Conservation (phyloP, 2,113 vertebrate genomes). For the Nannospalax galili region DNA sequence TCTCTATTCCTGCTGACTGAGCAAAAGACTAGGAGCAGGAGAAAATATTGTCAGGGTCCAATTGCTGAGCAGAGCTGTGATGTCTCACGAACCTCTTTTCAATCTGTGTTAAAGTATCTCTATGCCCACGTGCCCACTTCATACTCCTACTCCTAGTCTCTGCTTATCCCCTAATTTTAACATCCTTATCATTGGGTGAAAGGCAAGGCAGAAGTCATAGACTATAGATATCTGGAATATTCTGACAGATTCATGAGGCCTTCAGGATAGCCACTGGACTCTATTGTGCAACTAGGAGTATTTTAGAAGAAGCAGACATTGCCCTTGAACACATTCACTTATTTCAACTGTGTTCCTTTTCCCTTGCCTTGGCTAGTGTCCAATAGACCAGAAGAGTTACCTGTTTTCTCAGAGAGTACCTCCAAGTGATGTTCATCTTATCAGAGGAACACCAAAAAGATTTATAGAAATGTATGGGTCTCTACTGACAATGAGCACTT, state of each 20-base stretch:
- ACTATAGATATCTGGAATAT: neutral
- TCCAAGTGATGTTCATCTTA: neutral
- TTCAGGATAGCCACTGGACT: neutral
- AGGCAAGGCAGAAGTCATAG: neutral
- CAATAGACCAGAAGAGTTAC: neutral
- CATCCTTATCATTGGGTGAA: neutral
- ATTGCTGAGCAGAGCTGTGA: neutral
- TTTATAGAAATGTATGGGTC: neutral
- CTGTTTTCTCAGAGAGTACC: neutral
- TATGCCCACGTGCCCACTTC: fast-evolving
- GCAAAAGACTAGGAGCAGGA: fast-evolving
- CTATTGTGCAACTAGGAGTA: neutral
- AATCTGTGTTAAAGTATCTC: no score
- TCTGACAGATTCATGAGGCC: neutral
- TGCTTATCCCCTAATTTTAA: neutral
- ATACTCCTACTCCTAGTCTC: no score
- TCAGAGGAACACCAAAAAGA: neutral
- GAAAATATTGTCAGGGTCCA: fast-evolving
- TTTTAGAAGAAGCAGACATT: neutral
- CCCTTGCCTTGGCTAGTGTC: neutral
- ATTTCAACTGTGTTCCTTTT: neutral
- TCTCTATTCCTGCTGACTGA: fast-evolving
- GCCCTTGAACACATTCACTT: neutral
- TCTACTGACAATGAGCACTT: neutral
- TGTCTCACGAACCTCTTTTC: fast-evolving